These are phyloP conservation scores for Tethea ocularis DNA, from an alignment of 2,888 invertebrate genomes.

Conservation along the genomic window DNA sequence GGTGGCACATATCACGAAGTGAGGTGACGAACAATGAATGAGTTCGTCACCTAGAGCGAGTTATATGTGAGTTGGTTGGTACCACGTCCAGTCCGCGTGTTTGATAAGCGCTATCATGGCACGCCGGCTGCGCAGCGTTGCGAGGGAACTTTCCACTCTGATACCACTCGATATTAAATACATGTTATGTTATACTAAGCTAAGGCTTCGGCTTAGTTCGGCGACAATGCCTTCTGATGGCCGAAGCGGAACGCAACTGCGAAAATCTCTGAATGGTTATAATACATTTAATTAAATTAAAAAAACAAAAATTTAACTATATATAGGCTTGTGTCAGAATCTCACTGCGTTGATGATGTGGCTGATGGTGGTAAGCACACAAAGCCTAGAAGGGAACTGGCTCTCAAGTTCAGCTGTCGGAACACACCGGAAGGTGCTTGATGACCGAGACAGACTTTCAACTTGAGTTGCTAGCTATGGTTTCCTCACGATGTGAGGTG, in stretches of 20 bases:
- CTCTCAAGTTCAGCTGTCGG: no score
- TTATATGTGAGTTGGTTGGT: slow-evolving; percentile 24
- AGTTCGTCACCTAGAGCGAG: background rate
- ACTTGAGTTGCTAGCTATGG: no score
- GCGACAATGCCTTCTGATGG: background rate
- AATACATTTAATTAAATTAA: no score
- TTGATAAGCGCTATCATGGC: slow-evolving; percentile 52
- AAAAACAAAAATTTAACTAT: no score
- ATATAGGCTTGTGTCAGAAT: no score
- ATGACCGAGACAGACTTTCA: no score
- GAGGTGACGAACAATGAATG: background rate
- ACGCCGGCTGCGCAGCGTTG: slow-evolving; percentile 34
- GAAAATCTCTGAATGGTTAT: background rate
- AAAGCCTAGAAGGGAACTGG: no score
- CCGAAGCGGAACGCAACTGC: background rate
- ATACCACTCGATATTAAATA: slow-evolving; percentile 41
- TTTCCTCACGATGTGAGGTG: no score
- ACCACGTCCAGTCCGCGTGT: slow-evolving; percentile 48
- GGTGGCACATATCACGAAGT: background rate
- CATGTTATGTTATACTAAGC: slow-evolving; percentile 15
- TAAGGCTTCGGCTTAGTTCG: background rate
- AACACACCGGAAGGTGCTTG: no score
- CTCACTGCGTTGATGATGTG: no score
- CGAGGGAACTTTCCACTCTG: slow-evolving; percentile 60
- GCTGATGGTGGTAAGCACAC: no score